These are phyloP conservation scores for Ellobium chinense DNA, from an alignment of 2,888 invertebrate genomes.

Conservation along the genomic window DNA sequence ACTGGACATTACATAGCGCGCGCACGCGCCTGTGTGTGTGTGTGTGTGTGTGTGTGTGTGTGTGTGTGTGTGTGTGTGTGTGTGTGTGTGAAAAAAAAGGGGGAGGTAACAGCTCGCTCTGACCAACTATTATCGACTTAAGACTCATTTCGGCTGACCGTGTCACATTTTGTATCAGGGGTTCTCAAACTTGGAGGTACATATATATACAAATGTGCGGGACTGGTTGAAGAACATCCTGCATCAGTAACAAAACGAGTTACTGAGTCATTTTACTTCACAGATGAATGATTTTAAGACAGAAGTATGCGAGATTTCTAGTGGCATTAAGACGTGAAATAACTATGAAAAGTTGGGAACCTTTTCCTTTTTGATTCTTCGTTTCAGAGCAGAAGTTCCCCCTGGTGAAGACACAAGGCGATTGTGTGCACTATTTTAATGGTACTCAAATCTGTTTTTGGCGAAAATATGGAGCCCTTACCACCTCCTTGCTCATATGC, in stretches of 20 bases:
- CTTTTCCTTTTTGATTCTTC: background rate
- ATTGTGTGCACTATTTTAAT: background rate
- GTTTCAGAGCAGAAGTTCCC: background rate
- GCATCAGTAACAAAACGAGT: no score
- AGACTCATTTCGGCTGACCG: background rate
- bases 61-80: no score
- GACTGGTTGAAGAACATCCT: no score
- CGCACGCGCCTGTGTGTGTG: background rate
- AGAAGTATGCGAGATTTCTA: no score
- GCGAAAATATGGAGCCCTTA: background rate
- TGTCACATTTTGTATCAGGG: background rate
- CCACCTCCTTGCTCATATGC: conserved; percentile 25
- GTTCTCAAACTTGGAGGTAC: background rate
- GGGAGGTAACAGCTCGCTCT: no score
- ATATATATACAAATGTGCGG: no score
- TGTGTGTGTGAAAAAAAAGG: no score
- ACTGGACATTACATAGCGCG: background rate
- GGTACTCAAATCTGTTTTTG: background rate
- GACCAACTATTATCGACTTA: background rate
- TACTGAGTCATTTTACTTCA: no score
- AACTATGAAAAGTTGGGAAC: no score
- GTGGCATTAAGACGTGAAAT: no score
- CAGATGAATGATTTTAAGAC: no score
- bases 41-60: no score
- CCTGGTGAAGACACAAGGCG: background rate